Evolutionary conservation across 2,797 vertebrate genomes (phyloP), one percentile per base, ranked within the genome.

Genomic region (Balearica regulorum): DNA sequence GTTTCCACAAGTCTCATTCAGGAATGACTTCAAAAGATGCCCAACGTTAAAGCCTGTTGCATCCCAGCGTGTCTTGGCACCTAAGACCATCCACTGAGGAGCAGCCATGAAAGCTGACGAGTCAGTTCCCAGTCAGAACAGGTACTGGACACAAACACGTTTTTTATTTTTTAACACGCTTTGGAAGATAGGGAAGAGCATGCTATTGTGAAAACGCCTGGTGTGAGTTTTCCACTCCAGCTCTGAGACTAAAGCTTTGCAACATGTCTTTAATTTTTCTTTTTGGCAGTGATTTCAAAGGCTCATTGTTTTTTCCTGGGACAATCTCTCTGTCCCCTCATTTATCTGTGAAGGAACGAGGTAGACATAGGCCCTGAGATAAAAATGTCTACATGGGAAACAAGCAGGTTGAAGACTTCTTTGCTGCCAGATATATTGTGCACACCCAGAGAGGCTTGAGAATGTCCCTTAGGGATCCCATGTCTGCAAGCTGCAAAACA

Each of bases 281-380:
- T 51, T 81, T 73, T 92, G 87, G 70, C 73, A 76, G 35, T 25
- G 33, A 79, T 93, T 89, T 92, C 88, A 96, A 93, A 94, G 80
- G 62, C 60, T 66, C 5, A 0, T 31, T 89, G 31, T 49, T 79
- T 73, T 88, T 21, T 57, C 79, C 48, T 55, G 37, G 83, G 54
- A 44, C 73, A 51, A 51, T 29, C 17, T 51, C 39, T 72, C 48
- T 54, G 14, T 70, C 49, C 22, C 6, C 29, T 78, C 46, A 16
- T 51, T 16, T 69, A 0, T 76, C 55, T 76, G 55, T 69, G 48
- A 41, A 62, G 37, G 24, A 86, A 9, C 13, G 16, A 95, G 35
- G n/a, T 58, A 93, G 25, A 72, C 6, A 1, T 37, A 65, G 53
- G 9, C 44, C 37, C 26, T 5, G 6, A 78, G 19, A 43, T 25